A percentile compares a stretch with the other conserved stretches of the same genome.
phyloP scores from a whole-genome alignment of 1,140 invertebrate species.

The Heterodera carotae region DNA sequence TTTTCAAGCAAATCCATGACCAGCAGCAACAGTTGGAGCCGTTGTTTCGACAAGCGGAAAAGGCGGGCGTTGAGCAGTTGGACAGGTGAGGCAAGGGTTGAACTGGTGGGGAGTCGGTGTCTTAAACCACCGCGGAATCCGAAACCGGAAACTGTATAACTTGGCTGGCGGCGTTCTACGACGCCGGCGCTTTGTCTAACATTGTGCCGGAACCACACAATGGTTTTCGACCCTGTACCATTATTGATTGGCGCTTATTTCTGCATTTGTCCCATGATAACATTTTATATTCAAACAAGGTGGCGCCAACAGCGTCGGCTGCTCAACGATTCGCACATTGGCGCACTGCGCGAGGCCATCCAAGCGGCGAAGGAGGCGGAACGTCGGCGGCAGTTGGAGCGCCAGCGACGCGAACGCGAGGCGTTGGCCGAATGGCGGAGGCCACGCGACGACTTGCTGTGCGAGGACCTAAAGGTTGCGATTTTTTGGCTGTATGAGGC shows the following conservation, averaged over 20 bases:
- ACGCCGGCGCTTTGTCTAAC: too few relatives aligned
- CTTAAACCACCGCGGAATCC: too few relatives aligned
- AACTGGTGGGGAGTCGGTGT: neutral
- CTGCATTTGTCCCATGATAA: neutral
- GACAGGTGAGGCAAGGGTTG: neutral
- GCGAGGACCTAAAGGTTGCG: slow-evolving; percentile 46
- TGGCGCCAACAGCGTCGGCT: slow-evolving; percentile 34
- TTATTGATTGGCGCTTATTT: neutral
- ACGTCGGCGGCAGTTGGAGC: slow-evolving; percentile 28
- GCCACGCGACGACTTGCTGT: slow-evolving; percentile 40
- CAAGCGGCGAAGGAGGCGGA: slow-evolving; percentile 13
- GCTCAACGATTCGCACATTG: slow-evolving; percentile 28
- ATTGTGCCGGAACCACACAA: too few relatives aligned
- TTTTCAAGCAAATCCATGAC: slow-evolving; percentile 32
- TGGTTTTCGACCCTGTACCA: too few relatives aligned
- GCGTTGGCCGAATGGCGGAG: slow-evolving; percentile 17
- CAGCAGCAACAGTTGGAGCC: slow-evolving; percentile 35
- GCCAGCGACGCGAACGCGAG: slow-evolving; percentile 32
- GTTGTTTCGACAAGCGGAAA: slow-evolving; percentile 37
- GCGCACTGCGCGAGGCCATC: slow-evolving; percentile 29
- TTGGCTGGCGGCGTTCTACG: too few relatives aligned
- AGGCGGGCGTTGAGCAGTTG: slow-evolving; percentile 32
- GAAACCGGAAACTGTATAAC: too few relatives aligned
- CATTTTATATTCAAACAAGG: too few relatives aligned
- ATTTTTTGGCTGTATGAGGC: too few relatives aligned